Percentiles rank a stretch among this genome's conserved stretches.
These are phyloP conservation scores for Plecturocebus donacophilus DNA, from an alignment of 2,113 vertebrate genomes.

Conservation along the genomic window DNA sequence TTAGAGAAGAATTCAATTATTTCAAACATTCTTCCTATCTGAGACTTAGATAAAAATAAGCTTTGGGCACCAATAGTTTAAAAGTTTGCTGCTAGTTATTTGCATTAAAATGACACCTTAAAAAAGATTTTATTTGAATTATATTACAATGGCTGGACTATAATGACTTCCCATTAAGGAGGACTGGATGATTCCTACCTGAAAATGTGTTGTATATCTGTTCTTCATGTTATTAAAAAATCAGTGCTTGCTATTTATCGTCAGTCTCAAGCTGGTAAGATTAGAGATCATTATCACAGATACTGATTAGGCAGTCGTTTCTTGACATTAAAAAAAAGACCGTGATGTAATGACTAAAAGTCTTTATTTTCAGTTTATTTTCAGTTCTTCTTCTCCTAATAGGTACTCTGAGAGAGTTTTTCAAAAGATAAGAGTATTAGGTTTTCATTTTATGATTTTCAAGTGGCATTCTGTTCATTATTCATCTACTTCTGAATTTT, in stretches of 20 bases:
- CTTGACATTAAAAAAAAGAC: slow-evolving; percentile 44
- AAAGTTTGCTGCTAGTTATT: slow-evolving; percentile 49
- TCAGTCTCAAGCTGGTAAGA: slow-evolving; percentile 61
- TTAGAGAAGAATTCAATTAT: slow-evolving; percentile 77
- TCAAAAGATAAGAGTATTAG: slow-evolving; percentile 31
- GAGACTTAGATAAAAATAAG: slow-evolving; percentile 68
- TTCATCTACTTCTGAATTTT: slow-evolving; percentile 57
- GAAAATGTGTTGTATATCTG: slow-evolving; percentile 56
- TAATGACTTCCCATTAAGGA: slow-evolving; percentile 59
- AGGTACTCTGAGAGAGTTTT: not conserved
- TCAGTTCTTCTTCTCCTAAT: slow-evolving; percentile 46
- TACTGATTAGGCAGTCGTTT: slow-evolving; percentile 71
- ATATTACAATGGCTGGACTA: slow-evolving; percentile 24
- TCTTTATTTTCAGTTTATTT: slow-evolving; percentile 54
- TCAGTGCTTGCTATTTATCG: slow-evolving; percentile 76
- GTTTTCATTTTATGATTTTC: slow-evolving; percentile 47
- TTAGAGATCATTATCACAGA: slow-evolving; percentile 64
- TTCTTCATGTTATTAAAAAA: slow-evolving; percentile 72
- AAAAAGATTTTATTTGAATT: slow-evolving; percentile 67
- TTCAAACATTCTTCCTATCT: slow-evolving; percentile 56
- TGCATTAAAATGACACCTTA: slow-evolving; percentile 55
- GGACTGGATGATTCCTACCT: slow-evolving; percentile 43
- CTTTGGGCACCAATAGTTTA: slow-evolving; percentile 54
- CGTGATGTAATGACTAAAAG: slow-evolving; percentile 33
- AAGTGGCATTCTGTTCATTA: slow-evolving; percentile 56